Base-by-base conservation (phyloP, 2,888 invertebrate genomes). In the Cosmorhoe ocellata region DNA sequence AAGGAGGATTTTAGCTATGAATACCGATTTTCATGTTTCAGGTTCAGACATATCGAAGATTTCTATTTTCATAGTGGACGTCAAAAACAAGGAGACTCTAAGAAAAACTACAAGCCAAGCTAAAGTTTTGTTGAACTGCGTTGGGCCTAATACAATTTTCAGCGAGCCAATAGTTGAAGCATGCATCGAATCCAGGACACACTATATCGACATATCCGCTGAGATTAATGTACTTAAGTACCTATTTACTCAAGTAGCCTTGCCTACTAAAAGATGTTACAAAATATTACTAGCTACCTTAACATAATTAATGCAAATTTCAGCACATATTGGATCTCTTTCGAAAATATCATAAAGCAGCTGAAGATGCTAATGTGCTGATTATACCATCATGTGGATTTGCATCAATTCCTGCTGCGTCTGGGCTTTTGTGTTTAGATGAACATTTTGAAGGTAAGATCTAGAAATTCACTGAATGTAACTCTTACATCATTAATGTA, bases 141-240 rank as follows among this genome's bases (percentile, higher is more conserved):
- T 78, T 0, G 81, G 83, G 0, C 82, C 82, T 0, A 74, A 71
- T 51, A 62, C 69, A 0, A 10, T 65, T 5, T 55, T 76, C 3
- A 74, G 82, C 36, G 74, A 69, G 18, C 64, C 66, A 0, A 69
- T 83, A 3, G 73, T 83, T 2, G 68, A 71, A 53, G 71, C 76
- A n/a, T 83, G 83, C 39, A 66, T 83, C n/a, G 60, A 67, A 39
- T 63, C 69, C 7, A 63, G 60, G 12, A 81, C 82, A 0, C 76
- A 82, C 51, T 83, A 81, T 37, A 64, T 82, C 9, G 83, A 83
- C 44, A 76, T 83, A 51, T 79, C 83, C 1, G 81, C 79, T 1
- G 83, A 84, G 63, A 55, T 77, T 12, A 68, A 73, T 55, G 83
- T 83, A 63, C n/a, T n/a, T n/a, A n/a, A n/a, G n/a, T n/a, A n/a